Conservation (phyloP, 2,888 invertebrate genomes). For the Furcula furcula region DNA sequence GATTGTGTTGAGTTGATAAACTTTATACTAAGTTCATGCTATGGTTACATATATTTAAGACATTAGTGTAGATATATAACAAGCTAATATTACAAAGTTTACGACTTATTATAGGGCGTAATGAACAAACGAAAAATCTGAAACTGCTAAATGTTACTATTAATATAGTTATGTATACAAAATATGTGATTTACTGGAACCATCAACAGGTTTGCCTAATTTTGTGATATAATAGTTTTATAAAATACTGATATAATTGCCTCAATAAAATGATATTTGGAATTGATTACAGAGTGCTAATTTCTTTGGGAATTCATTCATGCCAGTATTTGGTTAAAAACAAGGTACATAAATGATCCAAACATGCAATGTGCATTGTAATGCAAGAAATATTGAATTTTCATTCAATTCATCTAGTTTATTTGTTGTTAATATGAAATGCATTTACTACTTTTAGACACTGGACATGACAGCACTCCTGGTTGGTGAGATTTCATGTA, state of each 20-base stretch:
- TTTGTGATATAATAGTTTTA: constrained; percentile 55
- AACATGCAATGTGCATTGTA: not conserved
- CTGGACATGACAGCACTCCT: constrained; percentile 62
- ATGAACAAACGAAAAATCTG: constrained; percentile 2
- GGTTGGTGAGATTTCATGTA: constrained; percentile 19
- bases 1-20: not conserved
- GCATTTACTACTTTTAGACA: constrained; percentile 68
- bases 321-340: not conserved
- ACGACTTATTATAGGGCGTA: not conserved
- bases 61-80: constrained; percentile 2
- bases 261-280: constrained; percentile 10
- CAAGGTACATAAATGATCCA: not conserved
- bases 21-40: not conserved
- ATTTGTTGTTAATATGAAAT: constrained; percentile 37
- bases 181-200: constrained; percentile 28
- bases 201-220: constrained; percentile 33
- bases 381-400: constrained; percentile 7
- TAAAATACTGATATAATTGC: constrained; percentile 7
- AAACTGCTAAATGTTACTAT: not conserved
- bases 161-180: not conserved
- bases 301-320: not conserved
- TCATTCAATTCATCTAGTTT: constrained; percentile 19
- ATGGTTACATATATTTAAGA: constrained; percentile 2
- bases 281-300: constrained; percentile 9
- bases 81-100: not conserved